These are phyloP conservation scores for Pyrgilauda ruficollis DNA, from an alignment of 2,113 vertebrate genomes.

Conservation along the genomic window DNA sequence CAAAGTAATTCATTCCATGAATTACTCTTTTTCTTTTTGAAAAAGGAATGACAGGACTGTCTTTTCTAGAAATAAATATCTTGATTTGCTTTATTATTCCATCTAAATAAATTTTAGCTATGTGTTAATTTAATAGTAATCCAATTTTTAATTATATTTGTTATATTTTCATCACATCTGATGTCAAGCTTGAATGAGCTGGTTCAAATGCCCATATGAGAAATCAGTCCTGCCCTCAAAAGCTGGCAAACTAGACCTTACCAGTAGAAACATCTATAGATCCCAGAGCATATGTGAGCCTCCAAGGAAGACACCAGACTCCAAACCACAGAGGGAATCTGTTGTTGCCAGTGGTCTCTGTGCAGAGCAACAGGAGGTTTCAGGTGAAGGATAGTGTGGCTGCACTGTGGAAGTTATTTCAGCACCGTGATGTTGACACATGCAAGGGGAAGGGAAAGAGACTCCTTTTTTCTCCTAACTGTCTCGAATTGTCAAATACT, in stretches of 20 bases:
- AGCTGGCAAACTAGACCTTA: not conserved
- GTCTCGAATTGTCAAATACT: not conserved
- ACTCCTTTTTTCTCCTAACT: not conserved
- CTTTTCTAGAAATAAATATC: not conserved
- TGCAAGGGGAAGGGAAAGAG: not conserved
- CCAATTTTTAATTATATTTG: fast-evolving
- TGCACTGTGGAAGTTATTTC: not conserved
- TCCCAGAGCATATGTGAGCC: fast-evolving
- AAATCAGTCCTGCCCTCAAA: not conserved
- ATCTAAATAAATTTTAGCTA: not conserved
- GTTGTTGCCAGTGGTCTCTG: not conserved
- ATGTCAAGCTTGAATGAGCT: not conserved
- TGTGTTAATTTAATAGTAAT: not conserved
- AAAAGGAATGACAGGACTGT: not conserved
- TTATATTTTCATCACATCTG: not conserved
- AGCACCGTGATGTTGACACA: fast-evolving
- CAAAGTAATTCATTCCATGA: not conserved
- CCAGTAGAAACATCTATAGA: not conserved
- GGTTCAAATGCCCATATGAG: not conserved
- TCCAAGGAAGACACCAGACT: not conserved
- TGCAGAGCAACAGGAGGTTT: not conserved
- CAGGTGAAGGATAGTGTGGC: not conserved
- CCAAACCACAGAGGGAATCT: not conserved
- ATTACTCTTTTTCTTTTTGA: not conserved
- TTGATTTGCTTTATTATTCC: not conserved